Conservation (phyloP, 2,888 invertebrate species). For the Mesodorylaimus sp. region DNA sequence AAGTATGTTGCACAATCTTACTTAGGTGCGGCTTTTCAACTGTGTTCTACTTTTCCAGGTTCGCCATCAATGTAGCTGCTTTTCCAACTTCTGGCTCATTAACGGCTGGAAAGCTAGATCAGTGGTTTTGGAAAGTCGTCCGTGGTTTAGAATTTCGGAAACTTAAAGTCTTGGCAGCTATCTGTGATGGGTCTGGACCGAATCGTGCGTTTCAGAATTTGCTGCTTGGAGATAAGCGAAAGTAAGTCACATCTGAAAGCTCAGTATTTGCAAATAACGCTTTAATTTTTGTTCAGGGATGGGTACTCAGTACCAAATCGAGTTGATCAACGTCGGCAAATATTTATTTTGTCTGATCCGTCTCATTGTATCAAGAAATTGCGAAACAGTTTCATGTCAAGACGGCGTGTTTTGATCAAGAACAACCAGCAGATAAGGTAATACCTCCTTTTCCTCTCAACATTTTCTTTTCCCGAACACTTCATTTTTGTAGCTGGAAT, state of each 20-base stretch:
- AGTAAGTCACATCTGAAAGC: background rate
- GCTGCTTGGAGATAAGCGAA: background rate
- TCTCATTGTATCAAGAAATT: background rate
- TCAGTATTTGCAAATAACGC: background rate
- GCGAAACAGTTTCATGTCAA: background rate
- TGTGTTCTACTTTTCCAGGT: too few relatives aligned
- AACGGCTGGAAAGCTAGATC: background rate
- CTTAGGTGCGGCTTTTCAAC: too few relatives aligned
- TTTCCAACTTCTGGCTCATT: too few relatives aligned
- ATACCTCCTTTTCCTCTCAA: background rate
- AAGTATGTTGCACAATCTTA: too few relatives aligned
- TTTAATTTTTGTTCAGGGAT: background rate
- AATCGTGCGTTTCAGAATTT: background rate
- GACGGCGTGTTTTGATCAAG: background rate
- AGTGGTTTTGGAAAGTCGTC: background rate
- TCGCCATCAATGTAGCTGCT: too few relatives aligned
- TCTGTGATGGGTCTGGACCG: background rate
- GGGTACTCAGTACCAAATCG: background rate
- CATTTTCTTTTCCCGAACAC: background rate
- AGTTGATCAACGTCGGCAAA: background rate
- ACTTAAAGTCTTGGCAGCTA: background rate
- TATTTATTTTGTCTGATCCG: background rate
- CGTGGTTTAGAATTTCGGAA: background rate
- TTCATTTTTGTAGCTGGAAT: background rate
- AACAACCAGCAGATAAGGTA: background rate